Conservation (phyloP, 2,888 invertebrate species). For the Drosophila pseudotakahashii region DNA sequence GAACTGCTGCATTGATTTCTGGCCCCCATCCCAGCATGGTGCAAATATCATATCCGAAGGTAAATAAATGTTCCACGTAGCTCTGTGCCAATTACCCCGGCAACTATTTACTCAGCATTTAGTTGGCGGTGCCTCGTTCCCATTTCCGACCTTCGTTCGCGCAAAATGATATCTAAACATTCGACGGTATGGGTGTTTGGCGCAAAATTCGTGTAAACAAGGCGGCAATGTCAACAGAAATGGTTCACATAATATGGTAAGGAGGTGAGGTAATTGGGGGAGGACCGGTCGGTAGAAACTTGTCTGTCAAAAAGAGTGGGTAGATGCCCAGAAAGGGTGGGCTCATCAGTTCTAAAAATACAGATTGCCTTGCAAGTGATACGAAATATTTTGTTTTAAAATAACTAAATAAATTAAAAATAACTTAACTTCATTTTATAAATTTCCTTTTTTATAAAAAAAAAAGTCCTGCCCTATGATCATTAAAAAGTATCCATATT, state of each 20-base stretch:
- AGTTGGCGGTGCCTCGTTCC: constrained; percentile 27
- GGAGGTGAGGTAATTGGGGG: constrained; percentile 25
- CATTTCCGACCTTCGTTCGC: constrained; percentile 42
- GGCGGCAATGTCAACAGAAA: constrained; percentile 53
- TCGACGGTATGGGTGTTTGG: constrained; percentile 21
- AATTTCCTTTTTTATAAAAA: no score
- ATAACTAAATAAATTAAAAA: no score
- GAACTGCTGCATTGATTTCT: constrained; percentile 58
- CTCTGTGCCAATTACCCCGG: constrained; percentile 58
- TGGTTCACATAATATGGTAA: constrained; percentile 44
- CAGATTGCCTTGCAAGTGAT: not conserved
- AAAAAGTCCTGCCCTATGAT: no score
- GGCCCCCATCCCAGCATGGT: not conserved
- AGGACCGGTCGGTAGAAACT: constrained; percentile 4
- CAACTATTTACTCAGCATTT: constrained; percentile 67
- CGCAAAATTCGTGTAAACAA: constrained; percentile 62
- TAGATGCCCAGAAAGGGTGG: constrained; percentile 5
- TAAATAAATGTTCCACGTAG: constrained; percentile 59
- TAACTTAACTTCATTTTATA: no score
- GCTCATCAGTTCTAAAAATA: not conserved
- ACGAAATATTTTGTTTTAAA: not conserved
- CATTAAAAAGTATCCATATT: no score
- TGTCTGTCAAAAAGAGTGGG: constrained; percentile 30
- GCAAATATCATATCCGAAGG: constrained; percentile 44
- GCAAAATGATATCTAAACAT: constrained; percentile 67